These are phyloP conservation scores for Epinephelus cyanopodus DNA, from an alignment of 2,113 vertebrate genomes.

Conservation along the genomic window DNA sequence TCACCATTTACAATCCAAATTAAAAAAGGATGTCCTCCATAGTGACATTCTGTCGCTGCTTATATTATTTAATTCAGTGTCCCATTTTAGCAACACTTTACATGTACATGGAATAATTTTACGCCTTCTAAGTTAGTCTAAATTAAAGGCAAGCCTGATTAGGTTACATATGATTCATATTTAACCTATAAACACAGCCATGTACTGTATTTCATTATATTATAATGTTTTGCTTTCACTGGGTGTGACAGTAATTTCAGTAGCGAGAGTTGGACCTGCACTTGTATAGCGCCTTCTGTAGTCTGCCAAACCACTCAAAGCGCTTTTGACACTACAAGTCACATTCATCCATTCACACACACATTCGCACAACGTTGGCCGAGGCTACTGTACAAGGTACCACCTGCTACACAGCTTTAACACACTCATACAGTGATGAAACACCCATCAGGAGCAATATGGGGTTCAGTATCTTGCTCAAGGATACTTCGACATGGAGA, in stretches of 20 bases:
- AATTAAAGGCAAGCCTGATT: background rate
- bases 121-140: background rate
- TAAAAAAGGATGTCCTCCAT: constrained; percentile 31
- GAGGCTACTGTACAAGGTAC: no score
- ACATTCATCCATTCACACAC: no score
- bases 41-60: constrained; percentile 21
- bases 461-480: no score
- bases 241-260: background rate
- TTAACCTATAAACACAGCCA: background rate
- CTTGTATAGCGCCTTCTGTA: no score
- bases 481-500: no score
- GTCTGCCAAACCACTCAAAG: no score
- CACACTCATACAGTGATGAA: no score
- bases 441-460: no score
- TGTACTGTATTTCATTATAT: background rate
- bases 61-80: constrained; percentile 38
- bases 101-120: background rate
- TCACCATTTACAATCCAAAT: constrained; percentile 46
- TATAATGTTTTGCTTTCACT: background rate
- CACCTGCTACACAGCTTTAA: no score
- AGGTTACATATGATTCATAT: background rate
- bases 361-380: no score
- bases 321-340: no score
- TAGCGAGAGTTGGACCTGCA: background rate
- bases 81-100: constrained; percentile 31